Percentiles rank a stretch among this genome's conserved stretches.
Evolutionary conservation across 2,113 vertebrate species (phyloP).

Genomic region (Tyto alba): DNA sequence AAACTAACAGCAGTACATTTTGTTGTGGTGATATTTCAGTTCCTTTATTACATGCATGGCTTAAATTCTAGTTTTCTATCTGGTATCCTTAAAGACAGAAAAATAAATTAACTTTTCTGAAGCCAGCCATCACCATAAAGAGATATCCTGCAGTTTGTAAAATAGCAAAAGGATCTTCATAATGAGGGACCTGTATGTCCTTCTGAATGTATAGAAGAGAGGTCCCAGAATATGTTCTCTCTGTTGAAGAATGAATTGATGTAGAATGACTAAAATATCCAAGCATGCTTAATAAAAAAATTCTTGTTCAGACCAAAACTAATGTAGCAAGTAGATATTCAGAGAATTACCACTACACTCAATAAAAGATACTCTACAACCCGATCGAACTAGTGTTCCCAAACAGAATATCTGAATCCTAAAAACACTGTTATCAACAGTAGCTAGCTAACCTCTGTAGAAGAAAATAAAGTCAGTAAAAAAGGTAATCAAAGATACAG

Average conservation of each 20-base stretch:
- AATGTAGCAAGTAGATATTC: not conserved
- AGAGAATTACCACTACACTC: not conserved
- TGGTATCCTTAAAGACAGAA: not conserved
- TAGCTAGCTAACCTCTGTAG: not conserved
- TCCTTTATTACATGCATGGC: not conserved
- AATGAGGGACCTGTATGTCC: not conserved
- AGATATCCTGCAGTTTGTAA: not conserved
- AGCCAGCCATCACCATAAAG: not conserved
- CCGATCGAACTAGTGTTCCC: not conserved
- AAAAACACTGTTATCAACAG: not conserved
- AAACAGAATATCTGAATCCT: not conserved
- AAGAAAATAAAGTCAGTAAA: not conserved
- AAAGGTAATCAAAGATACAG: not conserved
- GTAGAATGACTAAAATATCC: not conserved
- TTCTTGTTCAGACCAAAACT: not conserved
- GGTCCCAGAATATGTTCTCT: not conserved
- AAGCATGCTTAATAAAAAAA: not conserved
- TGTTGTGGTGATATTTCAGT: not conserved
- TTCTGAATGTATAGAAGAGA: not conserved
- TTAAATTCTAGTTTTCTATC: not conserved
- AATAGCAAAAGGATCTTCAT: not conserved
- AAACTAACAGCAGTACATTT: not conserved
- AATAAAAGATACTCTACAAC: not conserved
- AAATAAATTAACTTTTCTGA: not conserved
- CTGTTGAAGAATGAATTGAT: not conserved